Evolutionary conservation across 1,140 invertebrate species (phyloP), one percentile per base, ranked within the genome.

Genomic region (Steinernema khuongi): DNA sequence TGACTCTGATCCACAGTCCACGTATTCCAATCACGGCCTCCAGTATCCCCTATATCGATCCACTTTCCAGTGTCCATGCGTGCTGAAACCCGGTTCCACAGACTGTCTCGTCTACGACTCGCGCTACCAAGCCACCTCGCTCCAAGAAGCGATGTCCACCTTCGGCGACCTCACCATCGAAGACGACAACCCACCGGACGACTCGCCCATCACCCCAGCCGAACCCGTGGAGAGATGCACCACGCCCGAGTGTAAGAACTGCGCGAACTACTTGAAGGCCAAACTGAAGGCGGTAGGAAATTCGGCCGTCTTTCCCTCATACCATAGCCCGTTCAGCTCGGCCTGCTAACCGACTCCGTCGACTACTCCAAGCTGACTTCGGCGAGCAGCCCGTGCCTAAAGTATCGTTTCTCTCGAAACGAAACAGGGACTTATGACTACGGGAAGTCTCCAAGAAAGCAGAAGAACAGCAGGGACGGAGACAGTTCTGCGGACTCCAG

Each of bases 61-160:
- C 7, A 70, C 18, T n/a, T 71, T 72, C 30, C 29, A 72, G 71
- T 72, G 71, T 72, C 71, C 71, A 2, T 72, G 71, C 32, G 71
- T 72, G 29, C 44, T 72, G 26, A 44, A 72, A n/a, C 71, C 71
- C 2, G 71, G 66, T 7, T 17, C 26, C 4, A 4, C 43, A 18
- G 43, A 72, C 19, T 72, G 71, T 33, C 44, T 72, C 71, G 18
- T 31, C 44, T 72, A 72, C 32, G 71, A 72, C 71, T 72, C 71
- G 14, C 41, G 71, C 19, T 72, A 72, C 26, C 71, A 72, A 28
- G 71, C 71, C 2, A 29, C 60, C 11, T n/a, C 44, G 4, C 18
- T 68, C 2, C 60, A 72, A 17, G 71, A 72, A 68, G 71, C 71
- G 22, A 72, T 72, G 29, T 22, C 66, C 7, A 68, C 44, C 2